Evolutionary conservation across 1,140 invertebrate species (phyloP), one percentile per base, ranked within the genome.

Genomic region (Tetranychus urticae): DNA sequence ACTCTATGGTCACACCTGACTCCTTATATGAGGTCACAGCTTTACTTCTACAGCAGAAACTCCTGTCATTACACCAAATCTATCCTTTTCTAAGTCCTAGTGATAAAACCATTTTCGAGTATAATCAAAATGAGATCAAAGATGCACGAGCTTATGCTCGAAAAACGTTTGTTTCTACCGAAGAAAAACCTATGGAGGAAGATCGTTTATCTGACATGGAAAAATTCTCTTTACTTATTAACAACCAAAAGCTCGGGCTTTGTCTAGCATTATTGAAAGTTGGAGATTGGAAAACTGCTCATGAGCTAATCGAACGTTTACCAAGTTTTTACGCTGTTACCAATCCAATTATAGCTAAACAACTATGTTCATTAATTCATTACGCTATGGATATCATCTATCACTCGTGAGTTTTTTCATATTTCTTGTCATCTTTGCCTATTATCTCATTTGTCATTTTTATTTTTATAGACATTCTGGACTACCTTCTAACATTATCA

Each of bases 161-260:
- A 54, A 88, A 86, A 72, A 76, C 92, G 47, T 85, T 82, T 70
- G 80, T 91, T 35, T 65, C 70, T 5, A 86, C 76, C 80, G 84
- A 88, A 63, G 75, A 78, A 42, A 73, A 74, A 35, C 80, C 83
- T 63, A 80, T 84, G 66, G 80, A 83, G 68, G 78, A 70, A 58
- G 63, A 82, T 84, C 67, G 80, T 34, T 34, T 36, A 7, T 58
- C 61, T 14, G 61, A 66, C 14, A 14, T 39, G 13, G 56, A 61
- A 8, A 36, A 61, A 50, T 37, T n/a, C 31, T 13, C 13, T 23
- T 13, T 59, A 23, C 35, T 73, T 61, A 66, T 68, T 59, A 59
- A 70, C 66, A 97, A 98, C 76, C 92, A 97, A 73, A 97, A 97
- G 71, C 80, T 97, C 67, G 84, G 87, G 47, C 74, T 98, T 5